Base-by-base conservation (phyloP, 2,113 vertebrate species). In the Heterochromis multidens region DNA sequence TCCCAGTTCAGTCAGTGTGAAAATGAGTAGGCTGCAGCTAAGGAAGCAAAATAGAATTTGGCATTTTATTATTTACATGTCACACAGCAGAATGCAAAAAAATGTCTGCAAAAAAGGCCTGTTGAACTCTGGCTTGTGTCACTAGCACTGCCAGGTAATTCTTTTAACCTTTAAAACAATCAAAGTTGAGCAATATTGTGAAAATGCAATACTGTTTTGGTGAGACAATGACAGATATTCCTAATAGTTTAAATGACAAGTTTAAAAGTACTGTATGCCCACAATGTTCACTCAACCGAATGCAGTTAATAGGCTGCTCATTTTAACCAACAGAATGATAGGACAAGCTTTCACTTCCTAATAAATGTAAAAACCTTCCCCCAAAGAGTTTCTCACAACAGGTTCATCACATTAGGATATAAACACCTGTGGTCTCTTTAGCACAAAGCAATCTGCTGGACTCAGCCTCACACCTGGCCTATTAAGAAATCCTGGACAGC, bases 371-470 rank as follows among this genome's bases (percentile, higher is more conserved):
- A 46, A 67, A 43, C n/a, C 49, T n/a, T 21, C 10, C 11, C 78
- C 72, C 79, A 65, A 63, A 63, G 33, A 81, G 54, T 35, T 62
- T 78, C 74, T 63, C 74, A 77, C 87, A 72, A 85, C 62, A 77
- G 56, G 52, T 88, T 88, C 78, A 90, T 87, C 67, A 82, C 77
- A 80, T 89, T 83, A 89, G 13, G 23, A 23, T 33, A 52, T 78
- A 72, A 87, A 85, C 83, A 85, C 25, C 35, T 67, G 63, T 27
- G 6, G 67, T 74, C 80, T 86, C 62, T 23, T 29, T 60, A 77
- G 58, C 60, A 61, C 84, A 82, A 60, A 87, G 84, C 86, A 88
- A 82, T 90, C 76, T 78, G 79, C 65, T 65, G 88, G 80, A 78
- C 86, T 82, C 76, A 35, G 31, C 31, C 61, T 63, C 31, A 63